These are phyloP conservation scores for Brachypteracias leptosomus DNA, from an alignment of 2,113 vertebrate genomes.

Conservation along the genomic window DNA sequence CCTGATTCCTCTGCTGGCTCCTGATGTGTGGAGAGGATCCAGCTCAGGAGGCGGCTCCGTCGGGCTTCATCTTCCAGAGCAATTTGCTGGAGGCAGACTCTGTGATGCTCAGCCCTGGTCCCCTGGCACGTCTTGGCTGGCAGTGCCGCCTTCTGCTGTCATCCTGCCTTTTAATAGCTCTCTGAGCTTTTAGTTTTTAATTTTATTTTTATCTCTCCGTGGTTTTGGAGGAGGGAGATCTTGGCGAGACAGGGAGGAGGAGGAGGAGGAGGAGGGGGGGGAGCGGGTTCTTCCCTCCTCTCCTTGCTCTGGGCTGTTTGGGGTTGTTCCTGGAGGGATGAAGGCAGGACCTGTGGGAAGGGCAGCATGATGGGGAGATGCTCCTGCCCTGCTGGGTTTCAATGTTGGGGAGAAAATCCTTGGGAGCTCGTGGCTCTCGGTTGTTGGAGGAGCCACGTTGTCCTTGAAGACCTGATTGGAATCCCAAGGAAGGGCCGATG, in stretches of 20 bases:
- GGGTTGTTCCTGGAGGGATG: neutral
- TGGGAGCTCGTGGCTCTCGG: neutral
- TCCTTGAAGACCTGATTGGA: neutral
- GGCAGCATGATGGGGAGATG: fast-evolving
- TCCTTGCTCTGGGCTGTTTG: neutral
- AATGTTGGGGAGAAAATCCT: neutral
- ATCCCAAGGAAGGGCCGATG: neutral
- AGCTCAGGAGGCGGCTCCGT: fast-evolving
- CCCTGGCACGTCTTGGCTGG: neutral
- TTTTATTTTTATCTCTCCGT: neutral
- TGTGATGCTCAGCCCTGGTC: neutral
- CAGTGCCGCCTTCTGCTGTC: neutral
- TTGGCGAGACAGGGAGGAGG: fast-evolving
- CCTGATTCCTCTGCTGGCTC: fast-evolving
- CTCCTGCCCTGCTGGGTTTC: neutral
- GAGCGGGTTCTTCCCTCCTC: neutral
- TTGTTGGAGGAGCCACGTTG: fast-evolving
- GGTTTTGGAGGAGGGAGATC: neutral
- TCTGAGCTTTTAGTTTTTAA: too few relatives aligned
- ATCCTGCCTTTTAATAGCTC: neutral
- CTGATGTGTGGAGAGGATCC: fast-evolving
- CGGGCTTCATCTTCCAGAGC: neutral
- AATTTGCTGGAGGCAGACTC: neutral
- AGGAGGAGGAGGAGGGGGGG: neutral
- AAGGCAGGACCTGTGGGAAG: neutral